These are phyloP conservation scores for Ecliptopera silaceata DNA, from an alignment of 2,888 invertebrate species.

Conservation along the genomic window DNA sequence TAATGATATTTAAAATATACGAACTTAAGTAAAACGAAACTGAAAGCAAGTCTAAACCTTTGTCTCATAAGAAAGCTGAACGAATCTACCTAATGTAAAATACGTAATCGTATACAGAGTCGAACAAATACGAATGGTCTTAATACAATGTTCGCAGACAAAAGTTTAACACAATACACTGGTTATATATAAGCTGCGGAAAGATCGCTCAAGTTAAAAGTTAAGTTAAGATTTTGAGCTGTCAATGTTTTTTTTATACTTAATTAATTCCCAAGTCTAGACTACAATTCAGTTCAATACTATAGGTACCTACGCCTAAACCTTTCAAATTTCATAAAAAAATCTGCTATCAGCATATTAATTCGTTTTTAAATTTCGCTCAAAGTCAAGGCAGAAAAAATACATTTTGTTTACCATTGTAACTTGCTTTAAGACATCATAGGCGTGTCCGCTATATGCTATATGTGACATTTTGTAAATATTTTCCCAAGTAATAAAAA, in stretches of 20 bases:
- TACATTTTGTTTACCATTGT: background rate
- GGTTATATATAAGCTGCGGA: too few relatives aligned
- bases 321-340: too few relatives aligned
- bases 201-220: too few relatives aligned
- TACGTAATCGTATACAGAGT: background rate
- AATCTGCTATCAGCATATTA: too few relatives aligned
- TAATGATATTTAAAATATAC: background rate
- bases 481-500: conserved; percentile 54
- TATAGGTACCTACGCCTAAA: too few relatives aligned
- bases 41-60: conserved; percentile 33
- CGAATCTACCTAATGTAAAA: conserved; percentile 44
- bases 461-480: conserved; percentile 75
- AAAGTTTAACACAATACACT: background rate
- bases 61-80: conserved; percentile 53
- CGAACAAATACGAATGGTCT: conserved; percentile 11
- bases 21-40: conserved; percentile 19
- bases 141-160: background rate
- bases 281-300: too few relatives aligned
- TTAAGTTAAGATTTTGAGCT: too few relatives aligned
- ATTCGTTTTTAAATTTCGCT: too few relatives aligned
- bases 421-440: conserved; percentile 4
- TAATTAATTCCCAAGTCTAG: too few relatives aligned
- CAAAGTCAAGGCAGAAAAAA: too few relatives aligned
- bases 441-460: conserved; percentile 51
- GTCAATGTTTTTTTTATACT: background rate